Percentiles rank a stretch among this genome's conserved stretches.
Conservation (phyloP, 1,140 invertebrate genomes). For the Mamestra configurata region DNA sequence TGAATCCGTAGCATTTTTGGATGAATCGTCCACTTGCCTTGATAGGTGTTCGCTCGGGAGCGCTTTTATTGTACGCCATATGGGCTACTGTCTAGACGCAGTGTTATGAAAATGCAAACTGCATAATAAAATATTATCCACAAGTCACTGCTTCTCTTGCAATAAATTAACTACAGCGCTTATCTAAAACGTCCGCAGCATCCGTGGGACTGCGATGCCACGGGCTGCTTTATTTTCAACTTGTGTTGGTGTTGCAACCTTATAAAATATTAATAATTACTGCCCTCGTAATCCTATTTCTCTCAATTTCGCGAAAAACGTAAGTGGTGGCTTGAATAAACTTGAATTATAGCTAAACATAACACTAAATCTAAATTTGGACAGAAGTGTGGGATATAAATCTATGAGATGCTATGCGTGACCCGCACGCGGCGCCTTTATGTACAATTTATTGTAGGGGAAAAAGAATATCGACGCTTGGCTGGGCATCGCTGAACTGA, state of each 20-base stretch:
- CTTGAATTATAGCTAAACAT: constrained; percentile 76
- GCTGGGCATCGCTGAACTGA: constrained; percentile 66
- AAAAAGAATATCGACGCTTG: constrained; percentile 70
- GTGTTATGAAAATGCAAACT: constrained; percentile 23
- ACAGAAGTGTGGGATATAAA: constrained; percentile 85
- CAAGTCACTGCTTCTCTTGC: constrained; percentile 29
- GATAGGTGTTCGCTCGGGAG: constrained; percentile 4
- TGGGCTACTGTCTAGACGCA: constrained; percentile 32
- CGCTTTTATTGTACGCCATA: constrained; percentile 36
- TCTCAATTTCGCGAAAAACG: constrained; percentile 68
- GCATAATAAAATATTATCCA: constrained; percentile 34
- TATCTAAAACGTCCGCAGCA: constrained; percentile 43
- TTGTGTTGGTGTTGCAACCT: neutral
- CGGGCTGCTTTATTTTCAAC: constrained; percentile 43
- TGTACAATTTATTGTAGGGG: constrained; percentile 82
- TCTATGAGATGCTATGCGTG: constrained; percentile 84
- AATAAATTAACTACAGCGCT: constrained; percentile 33
- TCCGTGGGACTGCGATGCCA: constrained; percentile 24
- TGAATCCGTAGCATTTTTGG: constrained; percentile 49
- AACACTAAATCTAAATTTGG: constrained; percentile 85
- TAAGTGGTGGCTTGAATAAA: constrained; percentile 54
- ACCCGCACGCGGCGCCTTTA: constrained; percentile 78
- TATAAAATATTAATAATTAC: constrained; percentile 57
- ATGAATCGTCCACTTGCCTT: constrained; percentile 37
- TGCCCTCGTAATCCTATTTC: constrained; percentile 60